Conservation (phyloP, 2,797 vertebrate species). For the Anableps anableps region DNA sequence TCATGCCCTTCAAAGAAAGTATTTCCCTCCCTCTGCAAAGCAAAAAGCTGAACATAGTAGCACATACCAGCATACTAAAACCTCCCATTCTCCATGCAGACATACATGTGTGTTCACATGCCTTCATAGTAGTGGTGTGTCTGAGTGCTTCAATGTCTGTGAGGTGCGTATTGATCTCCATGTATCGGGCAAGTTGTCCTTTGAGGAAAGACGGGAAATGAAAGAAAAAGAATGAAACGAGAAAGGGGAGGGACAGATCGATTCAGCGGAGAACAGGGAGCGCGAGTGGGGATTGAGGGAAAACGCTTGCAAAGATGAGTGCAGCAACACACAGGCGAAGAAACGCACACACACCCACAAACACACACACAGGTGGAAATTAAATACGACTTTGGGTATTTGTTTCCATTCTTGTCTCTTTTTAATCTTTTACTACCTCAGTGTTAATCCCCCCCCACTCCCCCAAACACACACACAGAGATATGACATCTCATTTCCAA, state of each 20-base stretch:
- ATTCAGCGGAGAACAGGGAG: slow-evolving; percentile 45
- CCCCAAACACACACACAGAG: too few relatives aligned
- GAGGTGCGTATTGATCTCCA: slow-evolving; percentile 48
- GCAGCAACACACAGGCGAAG: slow-evolving; percentile 23
- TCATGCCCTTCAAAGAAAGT: slow-evolving; percentile 59
- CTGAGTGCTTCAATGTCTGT: slow-evolving; percentile 17
- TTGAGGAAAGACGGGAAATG: slow-evolving; percentile 57
- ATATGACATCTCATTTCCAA: slow-evolving; percentile 31
- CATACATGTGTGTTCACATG: neutral
- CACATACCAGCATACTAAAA: slow-evolving; percentile 48
- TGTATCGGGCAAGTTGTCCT: slow-evolving; percentile 60
- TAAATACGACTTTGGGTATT: slow-evolving; percentile 75
- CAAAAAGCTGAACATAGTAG: slow-evolving; percentile 27
- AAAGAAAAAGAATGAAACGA: slow-evolving; percentile 54
- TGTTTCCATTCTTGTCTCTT: slow-evolving; percentile 42
- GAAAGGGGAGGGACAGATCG: slow-evolving; percentile 42
- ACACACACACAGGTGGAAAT: slow-evolving; percentile 68
- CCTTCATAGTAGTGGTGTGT: neutral
- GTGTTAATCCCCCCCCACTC: slow-evolving; percentile 4
- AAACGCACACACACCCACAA: neutral
- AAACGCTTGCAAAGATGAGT: slow-evolving; percentile 14
- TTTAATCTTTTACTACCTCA: slow-evolving; percentile 38
- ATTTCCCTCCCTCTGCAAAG: slow-evolving; percentile 38
- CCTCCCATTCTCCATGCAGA: slow-evolving; percentile 3
- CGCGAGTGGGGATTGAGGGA: slow-evolving; percentile 29